A percentile compares a stretch with the other conserved stretches of the same genome.
Conservation (phyloP, 2,113 vertebrate genomes). For the Xiphophorus maculatus region DNA sequence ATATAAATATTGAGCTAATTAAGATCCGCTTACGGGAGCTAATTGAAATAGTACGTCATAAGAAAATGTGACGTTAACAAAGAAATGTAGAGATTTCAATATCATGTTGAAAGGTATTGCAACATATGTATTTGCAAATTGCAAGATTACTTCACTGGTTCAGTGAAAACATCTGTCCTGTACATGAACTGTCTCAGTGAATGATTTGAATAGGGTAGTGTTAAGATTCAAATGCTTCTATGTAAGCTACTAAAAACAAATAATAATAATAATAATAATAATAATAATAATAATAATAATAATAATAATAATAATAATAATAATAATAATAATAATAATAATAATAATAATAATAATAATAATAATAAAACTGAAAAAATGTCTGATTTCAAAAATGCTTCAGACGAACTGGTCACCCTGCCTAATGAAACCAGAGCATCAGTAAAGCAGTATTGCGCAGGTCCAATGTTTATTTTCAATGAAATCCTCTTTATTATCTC, state of each 20-base stretch:
- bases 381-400: conserved; percentile 2
- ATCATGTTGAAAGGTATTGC: not conserved
- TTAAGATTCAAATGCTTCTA: not conserved
- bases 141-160: not conserved
- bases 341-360: too few species aligned
- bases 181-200: not conserved
- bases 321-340: too few species aligned
- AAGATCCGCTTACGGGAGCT: not conserved
- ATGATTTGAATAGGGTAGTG: not conserved
- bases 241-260: too few species aligned
- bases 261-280: too few species aligned
- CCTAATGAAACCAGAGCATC: not conserved
- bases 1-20: not conserved
- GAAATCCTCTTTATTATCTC: conserved; percentile 32
- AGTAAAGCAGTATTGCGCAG: not conserved
- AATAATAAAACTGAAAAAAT: not conserved
- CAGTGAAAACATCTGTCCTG: not conserved
- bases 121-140: not conserved
- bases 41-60: not conserved
- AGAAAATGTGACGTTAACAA: not conserved
- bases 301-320: too few species aligned
- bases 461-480: conserved; percentile 38
- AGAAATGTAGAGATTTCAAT: not conserved
- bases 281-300: too few species aligned
- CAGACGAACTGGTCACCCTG: not conserved